Base-by-base conservation (phyloP, 2,888 invertebrate genomes). In the Melanargia galathea region DNA sequence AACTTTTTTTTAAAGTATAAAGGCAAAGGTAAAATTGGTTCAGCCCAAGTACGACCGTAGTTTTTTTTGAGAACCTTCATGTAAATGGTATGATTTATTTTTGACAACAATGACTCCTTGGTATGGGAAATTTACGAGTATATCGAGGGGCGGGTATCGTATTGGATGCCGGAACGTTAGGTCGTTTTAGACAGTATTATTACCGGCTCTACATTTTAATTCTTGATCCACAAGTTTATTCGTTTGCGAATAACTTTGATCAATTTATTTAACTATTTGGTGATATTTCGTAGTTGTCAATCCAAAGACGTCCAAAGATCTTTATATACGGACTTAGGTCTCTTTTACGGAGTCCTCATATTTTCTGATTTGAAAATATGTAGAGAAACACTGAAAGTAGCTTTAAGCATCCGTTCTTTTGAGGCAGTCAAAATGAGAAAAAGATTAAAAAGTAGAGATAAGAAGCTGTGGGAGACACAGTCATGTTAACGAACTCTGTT, bases 111-210 rank as follows among this genome's bases (percentile, higher is more conserved):
- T 86, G 76, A 79, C 75, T 77, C 73, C 70, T 75, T 73, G 75
- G 83, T 87, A 87, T 90, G 90, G 88, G 90, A 90, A 88, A 88
- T 90, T 89, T 90, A 90, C 84, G 89, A 86, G 72, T 73, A 77
- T 80, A 75, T 74, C 74, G 73, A 87, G 82, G 87, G 87, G 86
- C 84, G 83, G 83, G 79, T 61, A 68, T n/a, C n/a, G n/a, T 70
- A 69, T 72, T 65, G 66, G 65, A 66, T 69, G 67, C 65, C 66
- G 67, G 49, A 59, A 59, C 59, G 40, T 38, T 59, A 51, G 18
- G 35, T 45, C 7, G 20, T 52, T 33, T 52, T 13, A 33, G 13
- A 51, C 63, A 30, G 30, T 30, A 66, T 66, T 66, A 63, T 63
- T 66, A 61, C 8, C 54, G 33, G 51, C 45, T 13, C 51, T 22